Base-by-base conservation (phyloP, 2,797 vertebrate genomes). In the Etheostoma perlongum region DNA sequence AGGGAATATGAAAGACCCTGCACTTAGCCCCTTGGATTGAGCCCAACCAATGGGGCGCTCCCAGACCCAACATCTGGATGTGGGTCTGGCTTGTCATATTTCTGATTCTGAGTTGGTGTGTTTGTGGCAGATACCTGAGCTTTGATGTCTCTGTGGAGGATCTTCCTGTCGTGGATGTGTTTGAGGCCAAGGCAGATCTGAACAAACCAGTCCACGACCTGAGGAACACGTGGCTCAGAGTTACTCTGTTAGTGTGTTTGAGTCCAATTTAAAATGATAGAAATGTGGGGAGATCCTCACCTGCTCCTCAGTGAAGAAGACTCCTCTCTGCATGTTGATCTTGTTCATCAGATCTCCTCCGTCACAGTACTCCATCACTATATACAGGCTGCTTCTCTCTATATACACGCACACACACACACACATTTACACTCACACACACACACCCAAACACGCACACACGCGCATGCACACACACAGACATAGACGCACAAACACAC, bases 311-410 rank as follows among this genome's bases (percentile, higher is more conserved):
- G 91, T 85, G 91, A 99, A 97, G 3, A 92, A 87, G 23, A 95
- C 85, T 79, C 97, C 97, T 83, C 78, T 93, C 78, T 99, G 98
- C 85, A 85, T 94, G 63, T 76, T 91, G 89, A 98, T 97, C 85
- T 87, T 95, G 88, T 92, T 95, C 96, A 97, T 96, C 85, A 98
- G 94, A 83, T 99, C 98, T 55, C 97, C 97, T 86, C 97, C 96
- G 9, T 97, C 97, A 88, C 97, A 99, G 70, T 95, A 98, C 84
- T 99, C 97, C 97, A 98, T 98, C 68, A 99, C 94, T 75, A 99
- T 99, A 59, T 93, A 96, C 5, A 99, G 90, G 36, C 87, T 95
- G 82, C 90, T 92, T 4, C 79, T 84, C 84, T 98, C 98, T 98
- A 21, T 0, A 36, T 53, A 65, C 42, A 51, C 49, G 52, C 18